A percentile compares a stretch with the other conserved stretches of the same genome.
phyloP scores from a whole-genome alignment of 2,113 vertebrate species.

The Entomyzon cyanotis region DNA sequence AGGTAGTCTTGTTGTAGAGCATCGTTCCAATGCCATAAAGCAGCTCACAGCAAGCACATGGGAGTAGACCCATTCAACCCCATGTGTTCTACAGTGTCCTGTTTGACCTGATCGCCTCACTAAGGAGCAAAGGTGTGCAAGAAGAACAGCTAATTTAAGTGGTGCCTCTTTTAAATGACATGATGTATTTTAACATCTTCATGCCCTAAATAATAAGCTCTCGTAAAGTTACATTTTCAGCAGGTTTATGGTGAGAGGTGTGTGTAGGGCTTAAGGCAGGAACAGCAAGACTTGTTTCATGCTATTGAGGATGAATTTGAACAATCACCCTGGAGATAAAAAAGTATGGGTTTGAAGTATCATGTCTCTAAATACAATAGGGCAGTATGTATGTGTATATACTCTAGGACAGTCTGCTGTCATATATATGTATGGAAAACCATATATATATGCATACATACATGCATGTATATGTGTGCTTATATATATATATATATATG shows the following conservation, averaged over 20 bases:
- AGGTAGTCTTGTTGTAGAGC: fast-evolving
- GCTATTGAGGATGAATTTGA: neutral
- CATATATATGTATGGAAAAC: neutral
- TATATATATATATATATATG: fast-evolving
- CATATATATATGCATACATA: neutral
- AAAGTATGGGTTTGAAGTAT: neutral
- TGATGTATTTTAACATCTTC: neutral
- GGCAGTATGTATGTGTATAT: neutral
- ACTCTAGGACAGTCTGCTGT: neutral
- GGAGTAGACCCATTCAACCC: neutral
- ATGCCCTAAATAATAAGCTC: neutral
- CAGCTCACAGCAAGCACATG: neutral
- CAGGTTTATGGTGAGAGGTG: neutral
- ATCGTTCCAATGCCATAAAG: neutral
- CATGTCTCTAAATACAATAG: neutral
- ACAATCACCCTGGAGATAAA: neutral
- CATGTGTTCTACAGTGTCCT: neutral
- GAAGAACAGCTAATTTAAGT: neutral
- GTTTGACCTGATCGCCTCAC: neutral
- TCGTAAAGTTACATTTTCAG: neutral
- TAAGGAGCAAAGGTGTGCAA: neutral
- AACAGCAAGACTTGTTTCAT: neutral
- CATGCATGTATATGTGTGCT: no score
- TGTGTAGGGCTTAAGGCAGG: neutral
- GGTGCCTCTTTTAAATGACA: neutral